These are phyloP conservation scores for Pammene fasciana DNA, from an alignment of 2,888 invertebrate genomes.

Conservation along the genomic window DNA sequence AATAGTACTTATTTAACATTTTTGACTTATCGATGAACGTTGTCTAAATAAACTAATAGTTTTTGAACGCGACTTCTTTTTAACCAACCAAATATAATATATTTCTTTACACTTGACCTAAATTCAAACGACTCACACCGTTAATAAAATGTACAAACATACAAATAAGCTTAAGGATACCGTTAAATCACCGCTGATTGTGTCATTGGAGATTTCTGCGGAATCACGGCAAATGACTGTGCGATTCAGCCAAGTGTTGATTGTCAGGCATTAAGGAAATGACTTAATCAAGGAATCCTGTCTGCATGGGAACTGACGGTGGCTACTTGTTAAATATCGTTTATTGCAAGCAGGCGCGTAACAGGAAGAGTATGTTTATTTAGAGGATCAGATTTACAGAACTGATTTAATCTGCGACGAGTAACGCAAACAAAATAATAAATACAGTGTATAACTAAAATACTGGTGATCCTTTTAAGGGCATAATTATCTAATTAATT, in stretches of 20 bases:
- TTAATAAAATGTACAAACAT: conserved; percentile 10
- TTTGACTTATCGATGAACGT: no score
- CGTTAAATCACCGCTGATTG: conserved; percentile 36
- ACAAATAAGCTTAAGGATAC: conserved; percentile 14
- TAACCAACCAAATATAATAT: no score
- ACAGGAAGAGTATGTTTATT: background rate
- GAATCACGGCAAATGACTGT: conserved; percentile 35
- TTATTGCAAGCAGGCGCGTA: background rate
- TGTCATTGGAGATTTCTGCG: conserved; percentile 33
- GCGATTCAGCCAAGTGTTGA: conserved; percentile 48
- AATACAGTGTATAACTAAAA: no score
- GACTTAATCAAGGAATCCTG: conserved; percentile 67
- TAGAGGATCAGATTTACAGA: background rate
- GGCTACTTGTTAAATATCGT: conserved; percentile 21
- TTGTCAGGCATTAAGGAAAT: conserved; percentile 59
- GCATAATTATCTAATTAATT: no score
- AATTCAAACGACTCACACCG: conserved; percentile 1
- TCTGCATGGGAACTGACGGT: conserved; percentile 29
- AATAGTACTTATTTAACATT: no score
- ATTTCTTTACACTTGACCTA: conserved; percentile 1
- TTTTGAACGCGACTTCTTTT: no score
- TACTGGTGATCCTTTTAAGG: no score
- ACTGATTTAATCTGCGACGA: no score
- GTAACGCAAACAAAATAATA: no score
- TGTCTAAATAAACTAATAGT: no score